Evolutionary conservation across 2,888 invertebrate species (phyloP).

Genomic region (Drosophila histrio): DNA sequence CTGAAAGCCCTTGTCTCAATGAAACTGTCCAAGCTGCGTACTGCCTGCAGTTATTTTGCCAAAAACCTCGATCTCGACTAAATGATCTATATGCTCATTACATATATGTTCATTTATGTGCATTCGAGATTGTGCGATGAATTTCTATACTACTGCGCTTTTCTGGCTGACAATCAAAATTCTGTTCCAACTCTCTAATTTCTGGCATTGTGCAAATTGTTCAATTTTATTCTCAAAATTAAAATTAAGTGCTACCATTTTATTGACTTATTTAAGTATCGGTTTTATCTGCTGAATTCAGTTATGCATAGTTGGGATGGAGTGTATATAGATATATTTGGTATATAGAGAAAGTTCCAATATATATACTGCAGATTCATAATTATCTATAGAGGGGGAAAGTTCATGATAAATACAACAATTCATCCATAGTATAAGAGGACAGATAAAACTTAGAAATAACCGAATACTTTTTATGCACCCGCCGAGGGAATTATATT

Average conservation of each 20-base stretch:
- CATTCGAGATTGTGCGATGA: background rate
- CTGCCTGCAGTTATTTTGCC: conserved; percentile 9
- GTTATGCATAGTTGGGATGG: no score
- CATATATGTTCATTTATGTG: background rate
- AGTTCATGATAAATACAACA: no score
- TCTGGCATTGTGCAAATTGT: background rate
- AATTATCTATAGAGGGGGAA: no score
- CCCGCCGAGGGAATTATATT: no score
- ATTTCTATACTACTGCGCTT: background rate
- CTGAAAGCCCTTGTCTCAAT: conserved; percentile 47
- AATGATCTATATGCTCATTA: background rate
- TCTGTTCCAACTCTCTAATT: background rate
- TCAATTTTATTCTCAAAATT: conserved; percentile 5
- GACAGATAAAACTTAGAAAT: no score
- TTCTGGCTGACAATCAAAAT: background rate
- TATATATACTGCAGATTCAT: no score
- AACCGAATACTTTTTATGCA: no score
- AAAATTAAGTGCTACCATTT: conserved; percentile 1
- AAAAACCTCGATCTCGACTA: conserved; percentile 54
- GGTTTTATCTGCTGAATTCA: no score
- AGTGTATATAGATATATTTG: no score
- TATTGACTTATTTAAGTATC: no score
- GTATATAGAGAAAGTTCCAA: no score
- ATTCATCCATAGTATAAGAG: no score
- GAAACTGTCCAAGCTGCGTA: conserved; percentile 47